Percentiles rank a stretch among this genome's conserved stretches.
phyloP scores from a whole-genome alignment of 2,888 invertebrate genomes.

The Capitulum mitella region DNA sequence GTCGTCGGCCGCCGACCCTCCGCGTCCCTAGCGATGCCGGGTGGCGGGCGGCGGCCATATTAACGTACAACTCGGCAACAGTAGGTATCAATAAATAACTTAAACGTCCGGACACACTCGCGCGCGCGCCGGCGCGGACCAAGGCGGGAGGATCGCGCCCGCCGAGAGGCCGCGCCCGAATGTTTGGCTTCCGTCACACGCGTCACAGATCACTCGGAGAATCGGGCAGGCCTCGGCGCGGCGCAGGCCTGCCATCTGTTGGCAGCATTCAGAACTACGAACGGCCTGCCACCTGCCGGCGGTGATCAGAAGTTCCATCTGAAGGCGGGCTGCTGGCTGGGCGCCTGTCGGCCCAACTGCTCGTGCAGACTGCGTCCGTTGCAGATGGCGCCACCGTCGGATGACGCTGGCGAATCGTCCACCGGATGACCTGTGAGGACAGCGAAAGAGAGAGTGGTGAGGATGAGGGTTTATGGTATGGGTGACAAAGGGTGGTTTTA shows the following conservation, averaged over 20 bases:
- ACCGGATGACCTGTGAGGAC: neutral
- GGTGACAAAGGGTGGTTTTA: too few relatives aligned
- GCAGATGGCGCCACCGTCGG: neutral
- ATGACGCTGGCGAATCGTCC: neutral
- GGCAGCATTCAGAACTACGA: neutral
- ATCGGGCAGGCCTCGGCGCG: neutral
- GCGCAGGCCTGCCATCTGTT: neutral
- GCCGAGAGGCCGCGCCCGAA: neutral
- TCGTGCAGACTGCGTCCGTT: constrained; percentile 17
- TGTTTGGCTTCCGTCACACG: neutral
- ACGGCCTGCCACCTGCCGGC: neutral
- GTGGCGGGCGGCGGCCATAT: neutral
- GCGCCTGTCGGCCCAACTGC: constrained; percentile 3
- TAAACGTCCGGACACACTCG: neutral
- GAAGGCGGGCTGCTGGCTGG: constrained; percentile 11
- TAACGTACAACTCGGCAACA: neutral
- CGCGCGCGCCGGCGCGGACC: neutral
- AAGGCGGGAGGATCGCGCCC: too few relatives aligned
- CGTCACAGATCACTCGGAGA: too few relatives aligned
- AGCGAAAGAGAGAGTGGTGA: too few relatives aligned
- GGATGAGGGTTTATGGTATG: too few relatives aligned
- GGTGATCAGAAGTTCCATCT: constrained; percentile 8
- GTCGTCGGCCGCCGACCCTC: neutral
- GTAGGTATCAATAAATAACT: constrained; percentile 18
- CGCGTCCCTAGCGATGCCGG: neutral